Percentiles rank a stretch among this genome's conserved stretches.
Evolutionary conservation across 2,797 vertebrate species (phyloP).

Genomic region (Siniperca undulata): DNA sequence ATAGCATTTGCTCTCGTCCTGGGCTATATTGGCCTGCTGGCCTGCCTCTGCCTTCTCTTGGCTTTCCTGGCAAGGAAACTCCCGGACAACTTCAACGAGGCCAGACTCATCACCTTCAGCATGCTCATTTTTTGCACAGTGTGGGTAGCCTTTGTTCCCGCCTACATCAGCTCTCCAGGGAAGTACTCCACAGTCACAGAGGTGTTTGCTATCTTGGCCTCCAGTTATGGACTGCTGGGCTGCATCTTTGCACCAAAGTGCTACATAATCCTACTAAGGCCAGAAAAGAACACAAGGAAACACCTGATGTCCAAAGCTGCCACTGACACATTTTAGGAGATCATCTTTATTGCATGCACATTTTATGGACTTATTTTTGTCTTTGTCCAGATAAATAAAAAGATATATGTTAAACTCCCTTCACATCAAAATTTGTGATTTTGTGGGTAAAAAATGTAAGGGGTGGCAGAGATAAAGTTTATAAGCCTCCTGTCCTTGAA

Average conservation of each 20-base stretch:
- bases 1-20: constrained; percentile 82
- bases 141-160: constrained; percentile 86
- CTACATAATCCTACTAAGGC: constrained; percentile 81
- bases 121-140: constrained; percentile 88
- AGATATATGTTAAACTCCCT: neutral
- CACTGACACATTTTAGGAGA: constrained; percentile 51
- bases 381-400: neutral
- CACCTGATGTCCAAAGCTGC: constrained; percentile 74
- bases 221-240: constrained; percentile 85
- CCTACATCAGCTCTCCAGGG: constrained; percentile 87
- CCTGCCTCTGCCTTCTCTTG: constrained; percentile 83
- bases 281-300: constrained; percentile 81
- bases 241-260: constrained; percentile 86
- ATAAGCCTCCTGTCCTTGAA: neutral
- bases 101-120: constrained; percentile 88
- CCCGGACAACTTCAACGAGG: constrained; percentile 87
- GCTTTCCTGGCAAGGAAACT: constrained; percentile 87
- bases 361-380: neutral
- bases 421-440: neutral
- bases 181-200: constrained; percentile 86
- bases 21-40: constrained; percentile 86
- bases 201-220: constrained; percentile 88
- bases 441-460: neutral
- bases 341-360: neutral
- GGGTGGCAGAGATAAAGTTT: neutral